Percentiles rank a stretch among this genome's conserved stretches.
Evolutionary conservation across 37 sponge, comb jelly and placozoan genomes (phyloP).

Genomic region (Beroe forskalii): DNA sequence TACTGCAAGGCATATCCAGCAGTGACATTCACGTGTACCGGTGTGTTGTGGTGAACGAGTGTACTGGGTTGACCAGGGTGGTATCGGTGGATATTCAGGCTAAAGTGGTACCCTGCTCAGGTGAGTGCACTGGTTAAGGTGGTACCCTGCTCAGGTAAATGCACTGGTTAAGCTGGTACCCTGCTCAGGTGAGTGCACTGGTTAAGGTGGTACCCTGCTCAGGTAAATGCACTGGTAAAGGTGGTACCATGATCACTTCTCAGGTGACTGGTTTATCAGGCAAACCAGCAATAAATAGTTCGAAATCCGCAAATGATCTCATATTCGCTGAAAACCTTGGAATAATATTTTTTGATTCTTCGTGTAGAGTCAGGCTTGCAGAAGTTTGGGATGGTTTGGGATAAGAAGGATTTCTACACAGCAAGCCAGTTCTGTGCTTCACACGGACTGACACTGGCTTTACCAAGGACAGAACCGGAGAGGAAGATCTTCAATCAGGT

Average conservation of each 20-base stretch:
- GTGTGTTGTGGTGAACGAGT: conserved; percentile 53
- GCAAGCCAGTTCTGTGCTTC: conserved; percentile 8
- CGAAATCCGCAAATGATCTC: too few relatives aligned
- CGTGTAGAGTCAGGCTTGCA: conserved; percentile 44
- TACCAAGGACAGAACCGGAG: conserved; percentile 31
- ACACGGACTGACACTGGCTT: neutral
- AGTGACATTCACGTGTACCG: conserved; percentile 22
- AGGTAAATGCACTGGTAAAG: too few relatives aligned
- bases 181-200: too few relatives aligned
- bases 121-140: too few relatives aligned
- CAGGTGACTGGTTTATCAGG: too few relatives aligned
- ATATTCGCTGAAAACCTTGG: too few relatives aligned
- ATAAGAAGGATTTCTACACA: neutral
- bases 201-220: too few relatives aligned
- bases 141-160: too few relatives aligned
- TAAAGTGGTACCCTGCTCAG: neutral
- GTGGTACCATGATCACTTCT: too few relatives aligned
- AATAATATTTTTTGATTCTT: too few relatives aligned
- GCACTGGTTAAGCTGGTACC: too few relatives aligned
- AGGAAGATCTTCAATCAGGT: conserved; percentile 37
- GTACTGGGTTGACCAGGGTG: conserved; percentile 16
- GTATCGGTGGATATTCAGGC: conserved; percentile 30
- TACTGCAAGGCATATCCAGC: neutral
- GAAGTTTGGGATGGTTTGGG: conserved; percentile 58
- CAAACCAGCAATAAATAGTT: too few relatives aligned